Base-by-base conservation (phyloP, 2,888 invertebrate genomes). In the Girardia tigrina region DNA sequence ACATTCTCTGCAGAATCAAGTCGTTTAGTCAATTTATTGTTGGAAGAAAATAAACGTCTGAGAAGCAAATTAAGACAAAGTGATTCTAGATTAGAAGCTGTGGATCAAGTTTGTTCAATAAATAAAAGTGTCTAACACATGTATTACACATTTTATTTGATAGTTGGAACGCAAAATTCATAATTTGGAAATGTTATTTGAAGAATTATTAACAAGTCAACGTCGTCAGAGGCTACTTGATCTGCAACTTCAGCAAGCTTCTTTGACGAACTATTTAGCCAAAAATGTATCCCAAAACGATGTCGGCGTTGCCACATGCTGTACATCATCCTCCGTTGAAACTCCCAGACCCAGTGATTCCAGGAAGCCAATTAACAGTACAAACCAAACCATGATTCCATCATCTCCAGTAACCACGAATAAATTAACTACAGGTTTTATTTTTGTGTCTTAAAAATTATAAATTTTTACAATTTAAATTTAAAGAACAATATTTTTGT, bases 131-230 rank as follows among this genome's bases (percentile, higher is more conserved):
- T 8, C 20, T 56, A 56, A 56, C n/a, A 20, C 8, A 56, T 56
- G 56, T 4, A 8, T 56, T 4, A n/a, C n/a, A n/a, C n/a, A n/a
- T n/a, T n/a, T n/a, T n/a, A n/a, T n/a, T n/a, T n/a, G n/a, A n/a
- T n/a, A 56, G 56, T 56, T 56, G 56, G 56, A 56, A 56, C 56
- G 56, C 6, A 56, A 56, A 56, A 56, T 56, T 16, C 56, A 56
- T 56, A 56, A 56, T n/a, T 56, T 56, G 56, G 56, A 56, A 56
- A 56, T 56, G 56, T n/a, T 56, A 56, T 56, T 56, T 56, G 56
- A 56, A 56, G 56, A 56, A 56, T 23, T 56, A 2, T 16, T 56
- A 56, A 56, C 56, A n/a, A 56, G 56, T 56, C 56, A 56, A 56
- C 56, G 56, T 23, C n/a, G 56, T 20, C 56, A 56, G 23, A 4